Evolutionary conservation across 2,797 vertebrate genomes (phyloP).

Genomic region (Leucoraja ocellata): DNA sequence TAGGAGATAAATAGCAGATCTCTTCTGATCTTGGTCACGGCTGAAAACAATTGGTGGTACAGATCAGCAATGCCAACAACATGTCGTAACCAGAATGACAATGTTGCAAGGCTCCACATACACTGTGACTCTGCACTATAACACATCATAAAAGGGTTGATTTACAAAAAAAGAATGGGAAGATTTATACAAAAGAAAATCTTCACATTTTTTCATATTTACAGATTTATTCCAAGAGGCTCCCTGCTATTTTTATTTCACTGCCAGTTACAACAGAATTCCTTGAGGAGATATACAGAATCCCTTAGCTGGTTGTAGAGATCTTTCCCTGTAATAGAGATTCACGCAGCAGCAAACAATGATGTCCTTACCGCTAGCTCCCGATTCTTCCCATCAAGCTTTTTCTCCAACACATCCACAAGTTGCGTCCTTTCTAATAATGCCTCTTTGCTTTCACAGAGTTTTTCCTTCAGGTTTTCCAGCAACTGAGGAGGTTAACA

Average conservation of each 20-base stretch:
- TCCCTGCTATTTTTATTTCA: background rate
- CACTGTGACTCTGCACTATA: background rate
- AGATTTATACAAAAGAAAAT: background rate
- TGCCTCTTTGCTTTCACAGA: slow-evolving; percentile 84
- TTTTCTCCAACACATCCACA: slow-evolving; percentile 52
- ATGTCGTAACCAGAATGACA: background rate
- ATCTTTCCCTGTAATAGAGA: background rate
- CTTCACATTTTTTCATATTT: background rate
- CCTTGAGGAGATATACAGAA: too few species aligned
- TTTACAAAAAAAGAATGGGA: background rate
- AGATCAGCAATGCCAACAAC: background rate
- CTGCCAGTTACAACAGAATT: background rate
- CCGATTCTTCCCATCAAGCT: slow-evolving; percentile 63
- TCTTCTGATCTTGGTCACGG: background rate
- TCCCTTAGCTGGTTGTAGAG: background rate
- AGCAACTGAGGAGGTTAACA: slow-evolving; percentile 58
- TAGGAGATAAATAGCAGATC: background rate
- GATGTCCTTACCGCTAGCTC: slow-evolving; percentile 62
- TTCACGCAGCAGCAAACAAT: background rate
- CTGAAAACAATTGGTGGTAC: background rate
- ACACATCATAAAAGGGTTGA: background rate
- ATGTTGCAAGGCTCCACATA: too few species aligned
- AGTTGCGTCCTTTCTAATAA: slow-evolving; percentile 78
- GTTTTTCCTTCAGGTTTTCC: slow-evolving; percentile 82
- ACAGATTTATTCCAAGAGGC: background rate